Base-by-base conservation (phyloP, 2,888 invertebrate genomes). In the Cecidostiba fungosa region DNA sequence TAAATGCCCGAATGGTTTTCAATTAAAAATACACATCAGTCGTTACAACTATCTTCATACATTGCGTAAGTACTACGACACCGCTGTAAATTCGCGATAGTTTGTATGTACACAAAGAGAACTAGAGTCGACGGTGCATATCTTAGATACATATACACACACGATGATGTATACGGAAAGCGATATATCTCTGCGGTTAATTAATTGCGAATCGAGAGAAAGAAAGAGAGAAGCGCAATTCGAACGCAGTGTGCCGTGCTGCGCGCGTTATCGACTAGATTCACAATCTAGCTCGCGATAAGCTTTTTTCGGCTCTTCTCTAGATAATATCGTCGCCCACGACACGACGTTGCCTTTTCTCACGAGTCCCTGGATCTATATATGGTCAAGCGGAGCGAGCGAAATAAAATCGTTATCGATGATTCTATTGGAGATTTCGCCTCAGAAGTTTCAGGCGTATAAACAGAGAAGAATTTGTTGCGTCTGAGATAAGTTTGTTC, bases 201-300 rank as follows among this genome's bases (percentile, higher is more conserved):
- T 72, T 72, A 72, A 72, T 72, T 72, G 54, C 54, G n/a, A 8
- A 16, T 50, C 50, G 54, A n/a, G 54, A 59, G n/a, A n/a, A n/a
- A 16, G 50, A 70, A n/a, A 70, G 29, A 32, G n/a, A 36, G 36
- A 69, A 69, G 36, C 66, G 66, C 29, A 66, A 29, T 66, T 66
- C 14, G 8, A 59, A n/a, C 12, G 16, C 12, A 54, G 54, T 6
- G 54, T 8, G 36, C 5, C 32, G 70, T 5, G 70, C n/a, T 19
- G 43, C 39, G 29, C 72, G 43, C 39, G 66, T 39, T 72, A 23
- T n/a, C 72, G 43, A 12, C 14, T 72, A 43, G 72, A 72, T 72
- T 72, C 39, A 43, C 43, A 43, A 43, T n/a, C 72, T 43, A 19
- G n/a, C 39, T 5, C 8, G 39, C 14, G 72, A 72, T 72, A 72